Conservation (phyloP, 2,888 invertebrate genomes). For the Pammene aurita region DNA sequence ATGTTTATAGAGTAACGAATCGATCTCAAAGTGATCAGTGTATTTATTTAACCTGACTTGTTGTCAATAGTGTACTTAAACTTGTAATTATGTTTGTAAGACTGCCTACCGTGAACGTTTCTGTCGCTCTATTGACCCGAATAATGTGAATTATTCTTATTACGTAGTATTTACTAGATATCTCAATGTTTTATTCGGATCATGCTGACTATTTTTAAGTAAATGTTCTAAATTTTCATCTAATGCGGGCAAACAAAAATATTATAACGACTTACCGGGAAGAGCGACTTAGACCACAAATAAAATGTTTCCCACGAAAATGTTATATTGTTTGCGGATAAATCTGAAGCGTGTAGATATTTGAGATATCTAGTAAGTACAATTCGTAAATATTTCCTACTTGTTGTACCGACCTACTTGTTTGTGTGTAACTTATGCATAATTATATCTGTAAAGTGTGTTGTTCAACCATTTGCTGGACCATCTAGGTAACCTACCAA, state of each 20-base stretch:
- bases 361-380: constrained; percentile 28
- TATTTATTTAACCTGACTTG: constrained; percentile 77
- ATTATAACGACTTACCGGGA: not conserved
- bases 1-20: constrained; percentile 70
- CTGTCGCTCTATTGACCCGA: constrained; percentile 36
- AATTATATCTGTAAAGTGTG: constrained; percentile 32
- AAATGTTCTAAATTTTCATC: constrained; percentile 27
- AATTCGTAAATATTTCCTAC: constrained; percentile 42
- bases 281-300: constrained; percentile 23
- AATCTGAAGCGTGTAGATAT: not conserved
- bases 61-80: constrained; percentile 79
- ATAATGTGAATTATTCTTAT: constrained; percentile 40
- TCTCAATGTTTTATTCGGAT: constrained; percentile 41
- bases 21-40: constrained; percentile 83
- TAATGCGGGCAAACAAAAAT: constrained; percentile 30
- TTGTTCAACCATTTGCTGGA: constrained; percentile 18
- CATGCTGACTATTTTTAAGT: constrained; percentile 14
- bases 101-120: constrained; percentile 43
- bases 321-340: too few species aligned
- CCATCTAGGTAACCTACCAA: not conserved
- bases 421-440: constrained; percentile 54
- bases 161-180: constrained; percentile 34
- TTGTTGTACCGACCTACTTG: constrained; percentile 52
- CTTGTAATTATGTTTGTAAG: constrained; percentile 49
- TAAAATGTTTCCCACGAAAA: constrained; percentile 35